Evolutionary conservation across 2,797 vertebrate genomes (phyloP), one percentile per base, ranked within the genome.

Genomic region (Lepilemur ruficaudatus): DNA sequence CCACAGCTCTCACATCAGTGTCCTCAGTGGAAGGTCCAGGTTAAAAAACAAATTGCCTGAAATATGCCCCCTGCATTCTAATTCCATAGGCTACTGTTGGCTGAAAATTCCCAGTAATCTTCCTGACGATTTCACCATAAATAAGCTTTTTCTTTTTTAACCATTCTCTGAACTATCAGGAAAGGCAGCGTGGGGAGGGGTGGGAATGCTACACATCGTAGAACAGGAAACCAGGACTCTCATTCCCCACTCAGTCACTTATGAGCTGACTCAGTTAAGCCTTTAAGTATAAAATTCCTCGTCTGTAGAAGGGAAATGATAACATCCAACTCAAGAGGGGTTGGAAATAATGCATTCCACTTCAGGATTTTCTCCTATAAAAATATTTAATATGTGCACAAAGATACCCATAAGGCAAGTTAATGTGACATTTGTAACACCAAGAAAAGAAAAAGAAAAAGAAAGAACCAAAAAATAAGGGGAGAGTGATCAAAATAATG

Each of bases 11-110:
- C 79, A 78, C 20, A 73, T 52, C 73, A 61, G 92, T 32, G 32
- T 95, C 92, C 61, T 93, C 72, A 91, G 93, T 70, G 61, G 20
- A 96, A 96, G 89, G 94, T 78, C 81, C 86, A 63, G 76, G 78
- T 70, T 67, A 98, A 98, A 69, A 72, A 78, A 79, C 9, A 93
- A 90, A 48, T 1, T 30, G 50, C 50, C 50, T 70, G 63, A 88
- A 93, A 78, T 85, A 79, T 20, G 48, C 28, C 43, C 38, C 30
- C 89, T 52, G 55, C 15, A 48, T 90, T 87, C 57, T 35, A 65
- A 46, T 75, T 83, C 75, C 82, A 76, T 0, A 61, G 61, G 59
- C 15, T 30, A 11, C 61, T 55, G 30, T n/a, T 35, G n/a, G 55
- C 15, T 92, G 76, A 87, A 90, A 95, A 88, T 81, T 92, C 55